These are phyloP conservation scores for Pachyseris speciosa DNA, from an alignment of 64 coral and sea anemone species.

Conservation along the genomic window DNA sequence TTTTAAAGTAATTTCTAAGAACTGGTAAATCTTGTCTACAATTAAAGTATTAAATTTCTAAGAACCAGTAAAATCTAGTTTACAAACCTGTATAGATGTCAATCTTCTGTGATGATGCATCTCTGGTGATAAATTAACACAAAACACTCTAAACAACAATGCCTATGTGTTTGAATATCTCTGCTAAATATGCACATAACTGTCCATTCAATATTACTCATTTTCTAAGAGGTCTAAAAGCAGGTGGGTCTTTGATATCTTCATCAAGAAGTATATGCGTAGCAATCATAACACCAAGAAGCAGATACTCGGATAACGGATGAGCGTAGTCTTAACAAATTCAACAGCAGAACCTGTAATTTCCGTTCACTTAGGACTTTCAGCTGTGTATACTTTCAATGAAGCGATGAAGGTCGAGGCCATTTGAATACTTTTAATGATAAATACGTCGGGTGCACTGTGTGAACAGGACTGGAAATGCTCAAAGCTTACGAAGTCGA, in stretches of 20 bases:
- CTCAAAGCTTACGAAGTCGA: too few relatives aligned
- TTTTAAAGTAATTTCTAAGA: not conserved
- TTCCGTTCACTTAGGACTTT: not conserved
- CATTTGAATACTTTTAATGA: not conserved
- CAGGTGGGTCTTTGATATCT: not conserved
- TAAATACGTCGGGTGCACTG: not conserved
- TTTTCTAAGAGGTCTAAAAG: not conserved
- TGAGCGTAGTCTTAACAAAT: not conserved
- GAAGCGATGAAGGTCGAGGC: not conserved
- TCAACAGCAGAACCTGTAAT: not conserved
- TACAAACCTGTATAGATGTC: conserved; percentile 99
- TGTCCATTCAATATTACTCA: not conserved
- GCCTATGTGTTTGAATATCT: not conserved
- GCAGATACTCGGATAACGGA: not conserved
- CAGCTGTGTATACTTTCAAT: not conserved
- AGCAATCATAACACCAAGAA: not conserved
- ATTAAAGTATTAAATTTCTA: not conserved
- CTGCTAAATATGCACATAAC: not conserved
- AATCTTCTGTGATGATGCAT: conserved; percentile 88
- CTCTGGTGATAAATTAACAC: conserved; percentile 61
- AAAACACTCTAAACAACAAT: not conserved
- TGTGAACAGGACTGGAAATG: not conserved
- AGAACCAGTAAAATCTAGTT: not conserved
- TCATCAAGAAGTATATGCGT: not conserved
- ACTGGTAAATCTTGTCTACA: not conserved